These are phyloP conservation scores for Pterophyllum scalare DNA, from an alignment of 2,113 vertebrate genomes.

Conservation along the genomic window DNA sequence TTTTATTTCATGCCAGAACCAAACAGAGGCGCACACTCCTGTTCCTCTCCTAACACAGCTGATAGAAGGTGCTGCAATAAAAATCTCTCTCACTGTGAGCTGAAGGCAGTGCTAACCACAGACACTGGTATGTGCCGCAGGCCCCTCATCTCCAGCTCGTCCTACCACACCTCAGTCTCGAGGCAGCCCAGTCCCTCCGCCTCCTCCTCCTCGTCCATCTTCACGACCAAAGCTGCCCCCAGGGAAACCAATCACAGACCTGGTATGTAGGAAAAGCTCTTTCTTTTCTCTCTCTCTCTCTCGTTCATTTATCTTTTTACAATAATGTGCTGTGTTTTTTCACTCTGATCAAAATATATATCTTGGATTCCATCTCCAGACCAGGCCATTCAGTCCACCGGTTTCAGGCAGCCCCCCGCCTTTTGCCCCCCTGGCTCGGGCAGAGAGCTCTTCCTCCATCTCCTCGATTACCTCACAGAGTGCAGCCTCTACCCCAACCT, in stretches of 20 bases:
- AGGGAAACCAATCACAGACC: constrained; percentile 89
- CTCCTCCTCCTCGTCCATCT: constrained; percentile 88
- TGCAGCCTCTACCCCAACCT: constrained; percentile 95
- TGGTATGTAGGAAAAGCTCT: constrained; percentile 79
- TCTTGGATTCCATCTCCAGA: constrained; percentile 74
- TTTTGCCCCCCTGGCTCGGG: constrained; percentile 92
- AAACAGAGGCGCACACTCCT: neutral
- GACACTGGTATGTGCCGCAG: constrained; percentile 72
- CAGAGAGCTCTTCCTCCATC: constrained; percentile 97
- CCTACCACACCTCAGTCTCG: constrained; percentile 88
- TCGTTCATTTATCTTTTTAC: neutral
- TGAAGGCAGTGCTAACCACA: constrained; percentile 39
- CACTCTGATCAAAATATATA: neutral
- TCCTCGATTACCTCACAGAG: constrained; percentile 95
- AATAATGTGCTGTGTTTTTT: neutral
- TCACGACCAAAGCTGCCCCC: constrained; percentile 93
- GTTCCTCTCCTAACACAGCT: neutral
- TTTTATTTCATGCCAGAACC: constrained; percentile 8
- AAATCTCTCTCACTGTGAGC: constrained; percentile 20
- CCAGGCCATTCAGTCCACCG: constrained; percentile 94
- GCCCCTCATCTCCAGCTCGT: constrained; percentile 91
- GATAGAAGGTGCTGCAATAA: neutral
- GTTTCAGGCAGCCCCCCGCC: constrained; percentile 95
- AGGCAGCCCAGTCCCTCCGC: constrained; percentile 87
- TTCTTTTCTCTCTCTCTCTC: neutral